A percentile compares a stretch with the other conserved stretches of the same genome.
phyloP scores from a whole-genome alignment of 2,113 vertebrate species.

The Anthoscopus minutus region DNA sequence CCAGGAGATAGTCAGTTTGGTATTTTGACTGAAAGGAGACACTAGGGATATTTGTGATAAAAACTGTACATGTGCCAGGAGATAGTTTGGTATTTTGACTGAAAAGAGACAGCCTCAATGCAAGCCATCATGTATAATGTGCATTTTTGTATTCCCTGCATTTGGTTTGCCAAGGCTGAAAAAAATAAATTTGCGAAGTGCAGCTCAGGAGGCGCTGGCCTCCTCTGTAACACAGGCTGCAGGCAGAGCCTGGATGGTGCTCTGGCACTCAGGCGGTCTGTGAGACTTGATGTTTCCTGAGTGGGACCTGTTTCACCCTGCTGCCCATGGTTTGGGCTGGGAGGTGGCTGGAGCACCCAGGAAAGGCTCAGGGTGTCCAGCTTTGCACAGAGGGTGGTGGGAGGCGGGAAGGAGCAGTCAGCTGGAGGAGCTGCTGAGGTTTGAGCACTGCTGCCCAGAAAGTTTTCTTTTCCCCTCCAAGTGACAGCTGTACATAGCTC shows the following conservation, averaged over 20 bases:
- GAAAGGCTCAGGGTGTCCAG: background rate
- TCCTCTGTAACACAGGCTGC: background rate
- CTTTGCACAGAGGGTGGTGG: rapidly evolving
- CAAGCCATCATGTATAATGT: background rate
- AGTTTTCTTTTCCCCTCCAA: background rate
- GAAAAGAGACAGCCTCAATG: background rate
- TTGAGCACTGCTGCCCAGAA: background rate
- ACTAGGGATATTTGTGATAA: background rate
- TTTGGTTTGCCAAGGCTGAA: background rate
- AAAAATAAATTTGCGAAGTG: background rate
- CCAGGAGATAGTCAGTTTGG: background rate
- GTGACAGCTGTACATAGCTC: background rate
- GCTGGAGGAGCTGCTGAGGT: background rate
- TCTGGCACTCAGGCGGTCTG: background rate
- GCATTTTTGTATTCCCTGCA: background rate
- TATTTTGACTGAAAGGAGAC: background rate
- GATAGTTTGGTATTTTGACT: background rate
- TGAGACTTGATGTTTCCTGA: background rate
- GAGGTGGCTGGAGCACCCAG: background rate
- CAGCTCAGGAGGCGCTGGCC: background rate
- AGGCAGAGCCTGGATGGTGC: background rate
- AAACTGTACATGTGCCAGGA: background rate
- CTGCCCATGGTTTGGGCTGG: background rate
- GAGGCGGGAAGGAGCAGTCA: background rate
- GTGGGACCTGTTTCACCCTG: background rate